Evolutionary conservation across 2,797 vertebrate species (phyloP), one percentile per base, ranked within the genome.

Genomic region (Liasis olivaceus): DNA sequence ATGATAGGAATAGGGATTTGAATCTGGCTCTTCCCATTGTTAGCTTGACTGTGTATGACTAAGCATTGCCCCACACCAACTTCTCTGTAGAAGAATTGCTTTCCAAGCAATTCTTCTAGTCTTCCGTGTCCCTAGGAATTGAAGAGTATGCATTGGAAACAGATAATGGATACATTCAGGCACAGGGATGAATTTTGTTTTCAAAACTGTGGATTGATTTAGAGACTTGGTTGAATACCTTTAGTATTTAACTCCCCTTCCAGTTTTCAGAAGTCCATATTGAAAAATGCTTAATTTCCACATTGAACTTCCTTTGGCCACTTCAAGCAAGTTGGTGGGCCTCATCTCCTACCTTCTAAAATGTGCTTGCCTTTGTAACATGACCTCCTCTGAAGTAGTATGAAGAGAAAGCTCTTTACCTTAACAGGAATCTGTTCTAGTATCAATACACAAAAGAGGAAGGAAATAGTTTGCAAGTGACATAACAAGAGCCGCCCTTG

Each of bases 391-490:
- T 97, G 95, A 97, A 97, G 96, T 93, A 14, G 36, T 47, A 0
- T 90, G 91, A 94, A 96, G 96, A 95, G 96, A 93, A 93, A 93
- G 90, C 91, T 96, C 94, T 96, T 95, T 95, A 94, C 94, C 94
- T 93, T 90, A 88, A 90, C 91, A 95, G 95, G 96, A 96, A 97
- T 96, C 94, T 88, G 95, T 94, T 94, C 92, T 96, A 96, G 96
- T 97, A 96, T 97, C 96, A 95, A 93, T 96, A 95, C 93, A 96
- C 96, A 96, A 96, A 96, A 96, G 95, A 96, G 94, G 97, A 96
- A 97, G 97, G 97, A 97, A 97, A 96, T 96, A 88, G 95, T 96
- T 97, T 97, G 95, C 96, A 97, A 96, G 96, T 95, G 95, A 96
- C 96, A 97, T 96, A 95, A 95, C 89, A 96, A 91, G 94, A 95